Percentiles rank a stretch among this genome's conserved stretches.
Conservation (phyloP, 2,113 vertebrate species). For the Pipa parva region DNA sequence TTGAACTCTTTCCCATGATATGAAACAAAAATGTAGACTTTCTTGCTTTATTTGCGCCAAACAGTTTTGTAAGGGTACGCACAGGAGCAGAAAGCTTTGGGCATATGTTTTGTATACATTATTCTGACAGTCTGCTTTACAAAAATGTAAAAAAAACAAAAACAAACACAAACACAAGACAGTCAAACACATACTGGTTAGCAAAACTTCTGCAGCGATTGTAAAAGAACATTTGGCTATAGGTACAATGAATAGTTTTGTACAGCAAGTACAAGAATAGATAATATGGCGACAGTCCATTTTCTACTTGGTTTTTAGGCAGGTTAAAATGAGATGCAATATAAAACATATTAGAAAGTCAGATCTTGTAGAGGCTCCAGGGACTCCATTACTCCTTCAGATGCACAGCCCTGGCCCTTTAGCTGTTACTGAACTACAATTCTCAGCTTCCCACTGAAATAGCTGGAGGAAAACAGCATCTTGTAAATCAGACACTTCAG, state of each 20-base stretch:
- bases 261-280: conserved; percentile 1
- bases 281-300: conserved; percentile 6
- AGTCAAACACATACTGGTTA: not conserved
- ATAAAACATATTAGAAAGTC: not conserved
- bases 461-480: too few relatives aligned
- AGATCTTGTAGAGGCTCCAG: too few relatives aligned
- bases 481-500: too few relatives aligned
- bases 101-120: conserved; percentile 8
- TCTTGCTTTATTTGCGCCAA: conserved; percentile 23
- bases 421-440: not conserved
- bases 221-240: conserved; percentile 1
- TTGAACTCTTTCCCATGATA: too few relatives aligned
- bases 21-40: not conserved
- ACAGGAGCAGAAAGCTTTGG: conserved; percentile 26
- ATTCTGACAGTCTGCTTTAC: conserved; percentile 16
- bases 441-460: too few relatives aligned
- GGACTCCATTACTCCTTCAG: too few relatives aligned
- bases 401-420: not conserved
- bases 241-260: conserved; percentile 15
- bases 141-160: conserved; percentile 14
- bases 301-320: conserved; percentile 20
- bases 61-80: conserved; percentile 26
- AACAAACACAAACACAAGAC: not conserved
- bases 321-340: conserved; percentile 1
- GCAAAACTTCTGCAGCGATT: conserved; percentile 8